Base-by-base conservation (phyloP, 2,888 invertebrate species). In the Muschampia staudingeri region DNA sequence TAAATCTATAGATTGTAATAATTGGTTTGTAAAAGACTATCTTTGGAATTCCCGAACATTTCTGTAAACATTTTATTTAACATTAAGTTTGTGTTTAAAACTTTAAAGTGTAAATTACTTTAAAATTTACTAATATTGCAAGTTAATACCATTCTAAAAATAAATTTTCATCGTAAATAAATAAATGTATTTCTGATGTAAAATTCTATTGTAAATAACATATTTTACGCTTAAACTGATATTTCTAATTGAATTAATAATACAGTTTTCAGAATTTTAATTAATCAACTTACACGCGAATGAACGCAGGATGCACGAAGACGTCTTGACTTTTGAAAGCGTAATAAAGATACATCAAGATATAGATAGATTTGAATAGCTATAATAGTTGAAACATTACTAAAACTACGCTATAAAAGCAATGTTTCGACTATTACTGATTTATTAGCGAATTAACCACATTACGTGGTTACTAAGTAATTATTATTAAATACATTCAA, bases 261-360 rank as follows among this genome's bases (percentile, higher is more conserved):
- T 37, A 34, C 37, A 69, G 14, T 69, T 69, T 34, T 34, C 52
- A 40, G 48, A 56, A 44, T 56, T 71, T 78, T 78, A 76, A 76
- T 37, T 48, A 78, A 52, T 70, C 70, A 78, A 78, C 78, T 78
- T 78, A 78, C 78, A 78, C 78, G 70, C 78, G 44, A 76, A 76
- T 76, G 76, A 67, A 78, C n/a, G 78, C 78, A 78, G 78, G 78
- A 48, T 56, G 70, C 78, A 56, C 78, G 78, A 40, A 71, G 78
- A 78, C 78, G 78, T 52, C 78, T 78, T 71, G 78, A 48, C 78
- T 78, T 78, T 70, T 78, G 78, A 71, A 52, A 78, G 78, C 78
- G 78, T 78, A 70, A 69, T 52, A 78, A 78, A 78, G 78, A 78
- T 78, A 78, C 52, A 69, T 78, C 70, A 78, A 65, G 42, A 67